Evolutionary conservation across 2,113 vertebrate species (phyloP), one percentile per base, ranked within the genome.

Genomic region (Sinocyclocheilus rhinocerous): DNA sequence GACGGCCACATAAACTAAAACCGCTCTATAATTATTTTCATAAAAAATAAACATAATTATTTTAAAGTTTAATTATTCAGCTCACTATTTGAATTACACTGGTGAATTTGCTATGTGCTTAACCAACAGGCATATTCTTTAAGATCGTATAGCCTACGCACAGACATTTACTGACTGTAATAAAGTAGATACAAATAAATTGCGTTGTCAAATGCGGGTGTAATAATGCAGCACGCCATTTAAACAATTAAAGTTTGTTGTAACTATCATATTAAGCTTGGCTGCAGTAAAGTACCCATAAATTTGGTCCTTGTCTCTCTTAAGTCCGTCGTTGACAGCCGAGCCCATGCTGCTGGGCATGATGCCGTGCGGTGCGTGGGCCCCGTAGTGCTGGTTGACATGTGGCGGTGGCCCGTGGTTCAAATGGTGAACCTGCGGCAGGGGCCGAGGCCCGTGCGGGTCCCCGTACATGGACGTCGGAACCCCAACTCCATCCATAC

Each of bases 221-320:
- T 5, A 55, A 29, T 29, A 76, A 76, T 16, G 6, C 13, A 24
- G 52, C 4, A 61, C 24, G 3, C 20, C 4, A 0, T 39, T 61
- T 22, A 4, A 73, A 84, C 0, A 9, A 26, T 42, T 12, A 39
- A 20, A 72, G 0, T 39, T 70, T 70, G 29, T 36, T 16, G 36
- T 20, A 70, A 39, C 16, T 69, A 69, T 70, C 1, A 10, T 26
- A 4, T 75, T n/a, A 26, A 77, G 42, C 20, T 26, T 20, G 7
- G 55, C 29, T 24, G 4, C 24, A 45, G 45, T 24, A 73, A 26
- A 95, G 86, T 45, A 98, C 98, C 98, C 98, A 89, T 98, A 98
- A 92, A 99, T 99, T 75, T 97, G 97, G 93, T 99, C 98, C 95
- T 98, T 99, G 96, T 99, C 97, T 91, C 97, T 94, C 92, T 98